Evolutionary conservation across 2,888 invertebrate species (phyloP).

Genomic region (Andrena trimmerana): DNA sequence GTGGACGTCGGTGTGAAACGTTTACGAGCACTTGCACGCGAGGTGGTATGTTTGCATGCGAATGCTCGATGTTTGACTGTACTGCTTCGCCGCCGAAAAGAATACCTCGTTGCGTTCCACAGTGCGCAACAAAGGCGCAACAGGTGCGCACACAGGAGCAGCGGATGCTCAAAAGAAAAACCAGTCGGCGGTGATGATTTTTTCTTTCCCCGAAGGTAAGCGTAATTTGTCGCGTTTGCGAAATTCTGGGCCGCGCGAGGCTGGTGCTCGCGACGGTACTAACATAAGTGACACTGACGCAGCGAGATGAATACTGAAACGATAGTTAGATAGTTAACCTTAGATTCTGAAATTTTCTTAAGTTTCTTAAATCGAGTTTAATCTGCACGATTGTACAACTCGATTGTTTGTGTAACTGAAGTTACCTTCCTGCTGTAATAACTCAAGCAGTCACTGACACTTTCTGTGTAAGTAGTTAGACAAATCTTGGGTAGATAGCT

Average conservation of each 20-base stretch:
- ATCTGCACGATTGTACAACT: too few relatives aligned
- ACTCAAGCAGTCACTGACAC: background rate
- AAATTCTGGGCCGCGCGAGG: background rate
- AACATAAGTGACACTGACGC: too few relatives aligned
- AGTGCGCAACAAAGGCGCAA: constrained; percentile 73
- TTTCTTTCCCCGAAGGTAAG: constrained; percentile 10
- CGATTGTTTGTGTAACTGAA: too few relatives aligned
- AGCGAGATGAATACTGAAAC: too few relatives aligned
- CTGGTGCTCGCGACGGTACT: too few relatives aligned
- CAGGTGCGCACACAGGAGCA: constrained; percentile 69
- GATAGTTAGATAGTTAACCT: too few relatives aligned
- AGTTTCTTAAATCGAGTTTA: too few relatives aligned
- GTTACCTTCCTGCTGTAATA: background rate
- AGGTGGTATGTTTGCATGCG: constrained; percentile 50
- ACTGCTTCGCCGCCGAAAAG: constrained; percentile 62
- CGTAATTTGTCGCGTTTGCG: background rate
- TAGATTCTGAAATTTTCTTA: too few relatives aligned
- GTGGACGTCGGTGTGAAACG: constrained; percentile 22
- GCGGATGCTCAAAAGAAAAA: constrained; percentile 57
- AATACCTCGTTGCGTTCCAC: constrained; percentile 68
- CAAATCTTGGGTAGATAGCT: background rate
- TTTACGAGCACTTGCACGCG: constrained; percentile 34
- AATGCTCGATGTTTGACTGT: constrained; percentile 65
- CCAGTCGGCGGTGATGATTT: constrained; percentile 25
- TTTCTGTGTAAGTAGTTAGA: background rate